These are phyloP conservation scores for Onychostruthus taczanowskii DNA, from an alignment of 2,113 vertebrate species.

Conservation along the genomic window DNA sequence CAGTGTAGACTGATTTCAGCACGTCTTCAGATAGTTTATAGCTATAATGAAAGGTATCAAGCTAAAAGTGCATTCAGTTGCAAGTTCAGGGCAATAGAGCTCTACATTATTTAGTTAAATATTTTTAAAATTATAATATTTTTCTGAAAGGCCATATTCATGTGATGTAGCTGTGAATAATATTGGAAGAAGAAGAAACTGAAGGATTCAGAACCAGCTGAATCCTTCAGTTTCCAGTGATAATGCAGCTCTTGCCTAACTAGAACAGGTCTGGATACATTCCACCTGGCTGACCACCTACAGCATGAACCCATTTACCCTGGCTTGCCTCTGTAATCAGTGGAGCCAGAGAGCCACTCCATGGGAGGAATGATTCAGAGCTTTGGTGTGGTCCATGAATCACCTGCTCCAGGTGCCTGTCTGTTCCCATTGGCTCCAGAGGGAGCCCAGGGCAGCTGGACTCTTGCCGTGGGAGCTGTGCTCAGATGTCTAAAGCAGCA, in stretches of 20 bases:
- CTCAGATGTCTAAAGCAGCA: fast-evolving
- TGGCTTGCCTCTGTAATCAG: conserved; percentile 13
- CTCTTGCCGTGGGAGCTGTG: not conserved
- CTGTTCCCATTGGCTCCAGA: not conserved
- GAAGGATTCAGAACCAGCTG: not conserved
- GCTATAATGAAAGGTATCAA: not conserved
- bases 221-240: no score
- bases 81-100: not conserved
- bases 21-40: not conserved
- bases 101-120: not conserved
- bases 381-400: conserved; percentile 61
- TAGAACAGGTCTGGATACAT: conserved; percentile 42
- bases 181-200: not conserved
- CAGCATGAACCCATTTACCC: conserved; percentile 29
- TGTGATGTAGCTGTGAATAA: not conserved
- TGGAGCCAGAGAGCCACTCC: not conserved
- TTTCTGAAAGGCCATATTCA: not conserved
- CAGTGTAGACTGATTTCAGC: not conserved
- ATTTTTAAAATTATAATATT: not conserved
- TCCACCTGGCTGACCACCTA: conserved; percentile 50
- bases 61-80: not conserved
- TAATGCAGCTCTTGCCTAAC: not conserved
- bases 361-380: conserved; percentile 9
- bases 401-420: conserved; percentile 14
- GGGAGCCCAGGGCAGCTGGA: not conserved